Conservation (phyloP, 2,888 invertebrate species). For the Plemyria rubiginata region DNA sequence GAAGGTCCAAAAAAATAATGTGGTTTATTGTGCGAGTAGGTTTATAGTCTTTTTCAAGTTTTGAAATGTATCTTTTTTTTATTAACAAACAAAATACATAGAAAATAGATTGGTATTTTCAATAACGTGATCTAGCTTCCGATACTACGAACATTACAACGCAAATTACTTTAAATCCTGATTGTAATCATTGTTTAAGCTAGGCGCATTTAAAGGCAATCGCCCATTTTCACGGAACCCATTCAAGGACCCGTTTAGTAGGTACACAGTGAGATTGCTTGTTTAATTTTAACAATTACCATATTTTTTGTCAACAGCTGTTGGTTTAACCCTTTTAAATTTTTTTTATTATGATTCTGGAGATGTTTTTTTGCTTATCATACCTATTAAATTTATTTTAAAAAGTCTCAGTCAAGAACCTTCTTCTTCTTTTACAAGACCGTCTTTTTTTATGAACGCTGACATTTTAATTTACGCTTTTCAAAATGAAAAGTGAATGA, state of each 20-base stretch:
- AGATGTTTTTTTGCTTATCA: constrained; percentile 9
- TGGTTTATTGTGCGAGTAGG: no score
- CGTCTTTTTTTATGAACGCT: no score
- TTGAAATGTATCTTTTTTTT: neutral
- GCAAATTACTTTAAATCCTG: constrained; percentile 75
- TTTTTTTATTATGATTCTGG: constrained; percentile 58
- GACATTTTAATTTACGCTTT: no score
- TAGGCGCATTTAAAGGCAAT: constrained; percentile 69
- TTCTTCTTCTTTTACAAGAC: no score
- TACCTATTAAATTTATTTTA: neutral
- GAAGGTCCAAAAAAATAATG: no score
- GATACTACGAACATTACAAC: constrained; percentile 67
- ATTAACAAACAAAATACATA: constrained; percentile 11
- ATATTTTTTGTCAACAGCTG: constrained; percentile 69
- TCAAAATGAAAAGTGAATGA: no score
- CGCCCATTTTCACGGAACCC: constrained; percentile 68
- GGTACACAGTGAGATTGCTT: constrained; percentile 69
- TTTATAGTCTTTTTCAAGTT: neutral
- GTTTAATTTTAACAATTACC: constrained; percentile 74
- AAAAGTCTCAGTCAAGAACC: no score
- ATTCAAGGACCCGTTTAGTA: constrained; percentile 59
- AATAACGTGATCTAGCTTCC: constrained; percentile 39
- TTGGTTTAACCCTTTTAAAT: constrained; percentile 61
- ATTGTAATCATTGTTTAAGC: constrained; percentile 74
- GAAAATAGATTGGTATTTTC: constrained; percentile 13